A percentile compares a stretch with the other conserved stretches of the same genome.
These are phyloP conservation scores for Lates japonicus DNA, from an alignment of 2,797 vertebrate species.

Conservation along the genomic window DNA sequence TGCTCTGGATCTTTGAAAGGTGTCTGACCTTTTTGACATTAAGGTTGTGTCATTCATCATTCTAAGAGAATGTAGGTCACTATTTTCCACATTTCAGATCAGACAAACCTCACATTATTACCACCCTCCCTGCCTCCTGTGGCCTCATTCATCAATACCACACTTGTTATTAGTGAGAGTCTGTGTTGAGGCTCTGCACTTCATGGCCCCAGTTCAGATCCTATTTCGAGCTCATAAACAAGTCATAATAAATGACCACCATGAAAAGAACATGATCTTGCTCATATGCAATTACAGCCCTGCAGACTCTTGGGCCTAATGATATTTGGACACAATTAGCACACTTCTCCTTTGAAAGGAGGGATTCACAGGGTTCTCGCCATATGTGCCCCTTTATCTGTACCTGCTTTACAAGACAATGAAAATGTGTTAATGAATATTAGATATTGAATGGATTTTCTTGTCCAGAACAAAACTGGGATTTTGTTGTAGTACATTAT, in stretches of 20 bases:
- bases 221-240: constrained; percentile 67
- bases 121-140: constrained; percentile 17
- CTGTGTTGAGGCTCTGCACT: constrained; percentile 27
- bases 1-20: not conserved
- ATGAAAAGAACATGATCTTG: constrained; percentile 53
- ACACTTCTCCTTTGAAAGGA: constrained; percentile 17
- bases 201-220: constrained; percentile 34
- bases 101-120: constrained; percentile 1
- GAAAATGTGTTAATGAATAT: not conserved
- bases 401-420: constrained; percentile 2
- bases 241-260: constrained; percentile 64
- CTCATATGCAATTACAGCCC: constrained; percentile 54
- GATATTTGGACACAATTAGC: constrained; percentile 58
- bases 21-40: not conserved
- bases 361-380: not conserved
- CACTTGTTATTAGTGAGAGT: constrained; percentile 46
- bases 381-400: not conserved
- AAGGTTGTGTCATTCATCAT: not conserved
- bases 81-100: not conserved
- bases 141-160: constrained; percentile 53
- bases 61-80: not conserved
- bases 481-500: not conserved
- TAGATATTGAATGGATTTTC: not conserved
- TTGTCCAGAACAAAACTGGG: not conserved
- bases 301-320: constrained; percentile 35